These are phyloP conservation scores for Xenopus laevis DNA, from an alignment of 2,113 vertebrate species.

Conservation along the genomic window DNA sequence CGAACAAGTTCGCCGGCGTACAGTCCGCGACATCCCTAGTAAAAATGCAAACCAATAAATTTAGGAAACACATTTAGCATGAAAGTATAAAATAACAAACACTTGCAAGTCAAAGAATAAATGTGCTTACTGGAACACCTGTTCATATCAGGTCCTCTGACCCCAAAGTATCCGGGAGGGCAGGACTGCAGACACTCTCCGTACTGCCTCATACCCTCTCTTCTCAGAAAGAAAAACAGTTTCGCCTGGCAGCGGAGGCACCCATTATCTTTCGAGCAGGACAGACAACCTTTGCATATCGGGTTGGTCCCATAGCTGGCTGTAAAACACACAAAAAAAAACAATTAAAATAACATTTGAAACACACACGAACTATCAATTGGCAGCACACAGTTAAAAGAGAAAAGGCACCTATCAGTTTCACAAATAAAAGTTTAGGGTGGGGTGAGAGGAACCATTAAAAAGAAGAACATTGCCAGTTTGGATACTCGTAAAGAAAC, in stretches of 20 bases:
- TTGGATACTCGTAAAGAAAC: neutral
- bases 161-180: slow-evolving; percentile 88
- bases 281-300: slow-evolving; percentile 94
- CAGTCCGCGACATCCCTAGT: no score
- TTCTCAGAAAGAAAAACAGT: slow-evolving; percentile 91
- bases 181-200: slow-evolving; percentile 95
- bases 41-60: no score
- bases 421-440: neutral
- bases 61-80: no score
- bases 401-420: neutral
- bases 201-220: slow-evolving; percentile 94
- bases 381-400: no score
- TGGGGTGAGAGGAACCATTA: neutral
- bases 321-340: slow-evolving; percentile 67
- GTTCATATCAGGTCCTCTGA: slow-evolving; percentile 94
- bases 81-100: no score
- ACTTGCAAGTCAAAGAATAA: neutral
- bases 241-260: slow-evolving; percentile 96
- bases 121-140: slow-evolving; percentile 88
- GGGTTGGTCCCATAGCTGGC: slow-evolving; percentile 93
- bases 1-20: no score
- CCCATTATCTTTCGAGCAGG: slow-evolving; percentile 96
- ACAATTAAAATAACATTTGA: neutral
- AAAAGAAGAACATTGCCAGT: neutral
- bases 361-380: no score